Conservation (phyloP, 2,113 vertebrate species). For the Chiloscyllium plagiosum region DNA sequence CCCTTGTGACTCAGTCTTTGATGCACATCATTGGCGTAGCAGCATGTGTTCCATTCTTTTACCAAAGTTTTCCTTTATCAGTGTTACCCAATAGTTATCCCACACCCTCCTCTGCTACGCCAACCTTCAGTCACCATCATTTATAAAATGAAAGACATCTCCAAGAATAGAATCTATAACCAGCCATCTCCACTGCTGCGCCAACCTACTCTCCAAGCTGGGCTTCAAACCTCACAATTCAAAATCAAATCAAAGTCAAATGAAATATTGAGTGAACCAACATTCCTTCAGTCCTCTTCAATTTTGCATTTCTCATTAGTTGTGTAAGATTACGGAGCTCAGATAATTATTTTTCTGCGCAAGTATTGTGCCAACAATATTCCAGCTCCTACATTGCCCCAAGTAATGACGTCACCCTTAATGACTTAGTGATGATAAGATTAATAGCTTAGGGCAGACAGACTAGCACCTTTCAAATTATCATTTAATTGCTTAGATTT, state of each 20-base stretch:
- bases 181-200: background rate
- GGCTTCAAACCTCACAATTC: background rate
- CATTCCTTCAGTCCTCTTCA: background rate
- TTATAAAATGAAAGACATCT: background rate
- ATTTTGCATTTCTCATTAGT: background rate
- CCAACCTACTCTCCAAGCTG: background rate
- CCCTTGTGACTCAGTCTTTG: background rate
- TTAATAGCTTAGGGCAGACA: background rate
- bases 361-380: background rate
- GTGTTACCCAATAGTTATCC: background rate
- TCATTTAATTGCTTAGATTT: conserved; percentile 11
- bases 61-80: background rate
- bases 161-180: background rate
- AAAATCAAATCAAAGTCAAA: background rate
- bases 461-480: background rate
- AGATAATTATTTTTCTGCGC: background rate
- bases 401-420: conserved; percentile 2
- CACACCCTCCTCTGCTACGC: background rate
- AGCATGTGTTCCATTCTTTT: background rate
- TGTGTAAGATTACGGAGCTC: background rate
- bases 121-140: background rate
- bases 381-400: background rate
- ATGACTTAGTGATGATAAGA: background rate
- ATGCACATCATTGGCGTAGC: background rate
- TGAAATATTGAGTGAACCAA: background rate